Base-by-base conservation (phyloP, 1,140 invertebrate species). In the Drosophila aff. region DNA sequence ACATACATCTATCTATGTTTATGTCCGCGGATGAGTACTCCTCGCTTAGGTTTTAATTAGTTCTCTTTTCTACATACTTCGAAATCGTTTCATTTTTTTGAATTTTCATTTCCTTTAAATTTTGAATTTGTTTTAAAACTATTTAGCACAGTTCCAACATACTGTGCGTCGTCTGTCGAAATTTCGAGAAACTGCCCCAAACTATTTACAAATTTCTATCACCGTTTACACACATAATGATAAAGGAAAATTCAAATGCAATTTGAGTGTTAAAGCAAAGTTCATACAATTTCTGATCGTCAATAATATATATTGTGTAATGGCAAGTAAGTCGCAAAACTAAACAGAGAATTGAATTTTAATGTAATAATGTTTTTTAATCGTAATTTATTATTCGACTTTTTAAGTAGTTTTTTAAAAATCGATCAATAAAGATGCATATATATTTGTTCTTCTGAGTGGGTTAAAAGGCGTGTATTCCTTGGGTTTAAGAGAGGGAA, bases 361-460 rank as follows among this genome's bases (percentile, higher is more conserved):
- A 67, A 76, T 46, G 58, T 74, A 77, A 76, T 60, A 79, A 65
- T 63, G 46, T 41, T 83, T 87, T 77, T 63, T 64, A 83, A 80
- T 81, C 66, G 66, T 79, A 66, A 79, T 76, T 87, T 75, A 81
- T 79, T 77, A 80, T 83, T 76, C 62, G 63, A 84, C 73, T 84
- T 84, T 89, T 75, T 81, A 89, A 80, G 75, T 89, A 84, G 85
- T 79, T 81, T 83, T 81, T 85, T 79, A 69, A 76, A 82, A 89
- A 81, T 81, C 53, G 44, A 84, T 90, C 60, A 89, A 89, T 90
- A 89, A 89, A 89, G 49, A 84, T 89, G 33, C 81, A 87, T 84
- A 89, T 76, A 81, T 83, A 91, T 91, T 90, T 91, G 87, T 91
- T 91, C 87, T 91, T 91, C 86, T 86, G 87, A 91, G 87, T 91